These are phyloP conservation scores for Egretta garzetta DNA, from an alignment of 2,113 vertebrate species.

Conservation along the genomic window DNA sequence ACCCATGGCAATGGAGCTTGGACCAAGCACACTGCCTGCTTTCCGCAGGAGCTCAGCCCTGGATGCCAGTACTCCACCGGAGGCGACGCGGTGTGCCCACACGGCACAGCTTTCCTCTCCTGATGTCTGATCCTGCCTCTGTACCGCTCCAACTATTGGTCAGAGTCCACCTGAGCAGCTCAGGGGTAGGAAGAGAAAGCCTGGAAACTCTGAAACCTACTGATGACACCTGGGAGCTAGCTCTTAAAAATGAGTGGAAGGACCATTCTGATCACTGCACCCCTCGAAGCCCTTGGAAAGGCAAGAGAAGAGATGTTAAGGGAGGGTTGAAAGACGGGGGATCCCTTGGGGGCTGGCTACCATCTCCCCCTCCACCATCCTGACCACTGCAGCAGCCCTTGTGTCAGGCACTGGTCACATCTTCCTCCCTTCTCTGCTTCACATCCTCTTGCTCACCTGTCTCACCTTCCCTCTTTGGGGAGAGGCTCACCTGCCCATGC, in stretches of 20 bases:
- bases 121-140: not conserved
- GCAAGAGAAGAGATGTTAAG: not conserved
- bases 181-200: not conserved
- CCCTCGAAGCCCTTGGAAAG: not conserved
- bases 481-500: not conserved
- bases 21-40: not conserved
- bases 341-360: rapidly evolving
- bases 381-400: not conserved
- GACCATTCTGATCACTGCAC: not conserved
- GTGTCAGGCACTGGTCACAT: not conserved
- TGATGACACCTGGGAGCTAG: not conserved
- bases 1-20: not conserved
- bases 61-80: not conserved
- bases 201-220: not conserved
- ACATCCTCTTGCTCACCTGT: not conserved
- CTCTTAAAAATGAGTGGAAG: not conserved
- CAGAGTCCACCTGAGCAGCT: not conserved
- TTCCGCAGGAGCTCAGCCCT: not conserved
- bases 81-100: rapidly evolving
- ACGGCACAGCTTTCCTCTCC: not conserved
- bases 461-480: not conserved
- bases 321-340: not conserved
- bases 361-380: not conserved
- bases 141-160: not conserved
- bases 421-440: not conserved